A percentile compares a stretch with the other conserved stretches of the same genome.
These are phyloP conservation scores for Coregonus sp. DNA, from an alignment of 2,797 vertebrate species.

Conservation along the genomic window DNA sequence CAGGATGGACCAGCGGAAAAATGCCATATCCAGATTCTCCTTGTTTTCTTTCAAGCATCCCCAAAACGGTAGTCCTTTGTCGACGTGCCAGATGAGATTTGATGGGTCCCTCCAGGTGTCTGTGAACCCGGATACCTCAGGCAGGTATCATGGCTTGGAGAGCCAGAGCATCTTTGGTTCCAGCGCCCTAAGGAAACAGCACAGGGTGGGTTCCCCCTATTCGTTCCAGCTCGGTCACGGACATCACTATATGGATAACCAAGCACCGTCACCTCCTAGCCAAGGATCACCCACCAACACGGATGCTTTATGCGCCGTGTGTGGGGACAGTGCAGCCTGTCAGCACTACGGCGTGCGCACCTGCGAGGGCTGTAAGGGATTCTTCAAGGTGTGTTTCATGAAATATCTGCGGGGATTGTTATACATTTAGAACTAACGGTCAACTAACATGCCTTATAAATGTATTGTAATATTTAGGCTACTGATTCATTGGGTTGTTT, in stretches of 20 bases:
- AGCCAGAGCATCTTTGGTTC: conserved; percentile 80
- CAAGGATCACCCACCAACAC: conserved; percentile 83
- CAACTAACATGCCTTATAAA: not conserved
- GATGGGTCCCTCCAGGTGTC: conserved; percentile 87
- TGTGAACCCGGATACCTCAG: conserved; percentile 81
- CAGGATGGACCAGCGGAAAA: conserved; percentile 85
- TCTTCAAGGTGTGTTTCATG: conserved; percentile 84
- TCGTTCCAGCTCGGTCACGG: conserved; percentile 86
- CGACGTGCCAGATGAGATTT: conserved; percentile 91
- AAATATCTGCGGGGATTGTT: not conserved
- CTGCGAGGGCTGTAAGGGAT: conserved; percentile 95
- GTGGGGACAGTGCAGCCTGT: conserved; percentile 94
- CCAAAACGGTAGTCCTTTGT: conserved; percentile 80
- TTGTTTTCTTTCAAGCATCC: conserved; percentile 93
- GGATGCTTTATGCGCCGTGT: conserved; percentile 93
- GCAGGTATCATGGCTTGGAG: conserved; percentile 80
- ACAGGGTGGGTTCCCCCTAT: conserved; percentile 81
- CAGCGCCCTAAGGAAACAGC: conserved; percentile 81
- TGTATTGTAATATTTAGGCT: not conserved
- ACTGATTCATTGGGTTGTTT: not conserved
- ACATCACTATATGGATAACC: conserved; percentile 86
- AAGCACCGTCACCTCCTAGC: conserved; percentile 77
- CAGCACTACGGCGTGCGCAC: conserved; percentile 97
- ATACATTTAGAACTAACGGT: not conserved
- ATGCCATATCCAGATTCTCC: conserved; percentile 87